Base-by-base conservation (phyloP, 2,888 invertebrate genomes). In the Pammene aurita region DNA sequence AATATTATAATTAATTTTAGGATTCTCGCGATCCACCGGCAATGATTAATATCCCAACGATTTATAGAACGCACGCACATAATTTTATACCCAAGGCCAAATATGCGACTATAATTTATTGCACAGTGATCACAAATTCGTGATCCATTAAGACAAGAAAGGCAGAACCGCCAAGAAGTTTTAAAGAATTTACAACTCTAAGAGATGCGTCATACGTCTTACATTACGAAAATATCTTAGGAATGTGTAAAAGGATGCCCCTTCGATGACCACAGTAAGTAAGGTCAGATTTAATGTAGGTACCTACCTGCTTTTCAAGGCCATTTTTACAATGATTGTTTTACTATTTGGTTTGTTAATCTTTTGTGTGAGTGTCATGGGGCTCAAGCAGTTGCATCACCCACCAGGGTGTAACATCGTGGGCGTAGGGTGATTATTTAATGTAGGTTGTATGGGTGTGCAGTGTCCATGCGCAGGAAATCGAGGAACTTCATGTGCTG, bases 171-270 rank as follows among this genome's bases (percentile, higher is more conserved):
- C 50, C 7, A 52, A 5, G 13, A 0, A 16, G 13, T 18, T 52
- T 52, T 6, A 18, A 41, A 62, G 18, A 10, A n/a, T 34, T 44
- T 44, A n/a, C 13, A 62, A 18, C 50, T 26, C 38, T 62, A 41
- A 41, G 5, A 13, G 0, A 10, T 0, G 13, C 0, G 9, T 18
- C 4, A n/a, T 52, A 52, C 41, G 50, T 16, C 38, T 9, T 62
- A 18, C 0, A 18, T 62, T 52, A 41, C 13, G 7, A n/a, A 34
- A 34, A 7, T 34, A 34, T n/a, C 50, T 18, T 41, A 50, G 35
- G 62, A 62, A 18, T 62, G 41, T 18, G 62, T 50, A 52, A 62
- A 52, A 62, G 50, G 50, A 52, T 50, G 62, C 62, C 62, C 50
- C 62, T 62, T 41, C 18, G 62, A 41, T 61, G 61, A 61, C 61